phyloP scores from a whole-genome alignment of 2,888 invertebrate genomes.

The Acholoe squamosa region DNA sequence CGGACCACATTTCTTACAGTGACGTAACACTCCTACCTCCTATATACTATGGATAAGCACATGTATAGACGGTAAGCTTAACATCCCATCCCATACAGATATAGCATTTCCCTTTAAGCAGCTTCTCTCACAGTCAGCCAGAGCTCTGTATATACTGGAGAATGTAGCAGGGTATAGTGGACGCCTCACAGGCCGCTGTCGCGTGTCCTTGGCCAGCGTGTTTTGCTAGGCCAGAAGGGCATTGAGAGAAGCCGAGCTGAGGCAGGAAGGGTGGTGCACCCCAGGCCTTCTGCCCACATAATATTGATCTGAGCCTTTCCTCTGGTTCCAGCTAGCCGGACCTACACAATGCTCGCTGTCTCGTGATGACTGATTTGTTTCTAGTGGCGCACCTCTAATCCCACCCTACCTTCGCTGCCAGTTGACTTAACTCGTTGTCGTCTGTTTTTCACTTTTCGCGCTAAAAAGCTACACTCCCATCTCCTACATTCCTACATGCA shows the following conservation, averaged over 20 bases:
- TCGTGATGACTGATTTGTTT: slow-evolving; percentile 57
- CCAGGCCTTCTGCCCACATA: neutral
- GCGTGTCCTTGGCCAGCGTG: slow-evolving; percentile 21
- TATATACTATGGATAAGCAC: too few relatives aligned
- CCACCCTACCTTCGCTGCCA: neutral
- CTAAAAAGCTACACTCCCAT: neutral
- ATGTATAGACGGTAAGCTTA: too few relatives aligned
- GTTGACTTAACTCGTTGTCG: slow-evolving; percentile 43
- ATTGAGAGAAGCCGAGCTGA: neutral
- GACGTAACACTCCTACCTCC: too few relatives aligned
- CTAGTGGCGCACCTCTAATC: slow-evolving; percentile 54
- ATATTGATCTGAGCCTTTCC: slow-evolving; percentile 46
- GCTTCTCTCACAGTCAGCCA: too few relatives aligned
- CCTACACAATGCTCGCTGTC: slow-evolving; percentile 28
- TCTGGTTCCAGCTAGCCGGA: slow-evolving; percentile 43
- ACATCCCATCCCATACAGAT: too few relatives aligned
- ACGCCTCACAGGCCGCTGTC: neutral
- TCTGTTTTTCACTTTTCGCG: neutral
- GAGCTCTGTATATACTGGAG: too few relatives aligned
- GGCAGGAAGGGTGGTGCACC: neutral
- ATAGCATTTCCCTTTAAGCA: too few relatives aligned
- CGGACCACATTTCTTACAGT: too few relatives aligned
- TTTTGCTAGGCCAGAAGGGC: slow-evolving; percentile 18
- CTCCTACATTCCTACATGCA: neutral
- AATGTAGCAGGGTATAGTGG: neutral